Evolutionary conservation across 2,113 vertebrate genomes (phyloP).

Genomic region (Macquaria ambigua): DNA sequence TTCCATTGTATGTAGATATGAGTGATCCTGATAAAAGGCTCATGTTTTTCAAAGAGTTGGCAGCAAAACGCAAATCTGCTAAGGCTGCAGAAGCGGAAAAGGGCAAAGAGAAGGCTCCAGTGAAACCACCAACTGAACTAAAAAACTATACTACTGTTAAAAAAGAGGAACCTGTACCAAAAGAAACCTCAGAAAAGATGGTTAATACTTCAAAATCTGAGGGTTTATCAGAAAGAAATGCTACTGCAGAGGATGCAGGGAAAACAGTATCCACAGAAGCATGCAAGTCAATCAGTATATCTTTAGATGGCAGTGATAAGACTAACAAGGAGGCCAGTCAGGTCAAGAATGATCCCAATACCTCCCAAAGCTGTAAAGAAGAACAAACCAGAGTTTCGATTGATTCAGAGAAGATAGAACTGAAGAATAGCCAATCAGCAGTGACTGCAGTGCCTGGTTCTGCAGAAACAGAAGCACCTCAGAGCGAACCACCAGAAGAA

Average conservation of each 20-base stretch:
- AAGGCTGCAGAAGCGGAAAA: constrained; percentile 59
- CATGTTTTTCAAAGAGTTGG: constrained; percentile 77
- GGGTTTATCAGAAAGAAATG: not conserved
- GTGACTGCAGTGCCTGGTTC: constrained; percentile 41
- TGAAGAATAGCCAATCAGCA: constrained; percentile 54
- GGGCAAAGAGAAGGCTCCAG: constrained; percentile 3
- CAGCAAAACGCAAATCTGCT: constrained; percentile 73
- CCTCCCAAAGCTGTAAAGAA: constrained; percentile 19
- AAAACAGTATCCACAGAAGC: constrained; percentile 30
- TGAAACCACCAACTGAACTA: constrained; percentile 38
- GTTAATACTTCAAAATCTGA: not conserved
- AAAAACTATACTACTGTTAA: constrained; percentile 1
- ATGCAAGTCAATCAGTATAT: not conserved
- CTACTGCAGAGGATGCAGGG: constrained; percentile 8
- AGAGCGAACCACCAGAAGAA: not conserved
- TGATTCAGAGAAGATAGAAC: constrained; percentile 80
- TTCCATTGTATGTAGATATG: constrained; percentile 75
- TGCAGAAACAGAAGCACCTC: constrained; percentile 66
- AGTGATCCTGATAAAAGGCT: constrained; percentile 71
- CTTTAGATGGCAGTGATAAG: constrained; percentile 33
- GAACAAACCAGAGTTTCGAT: constrained; percentile 49
- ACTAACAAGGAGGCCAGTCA: constrained; percentile 12
- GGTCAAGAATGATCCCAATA: constrained; percentile 12
- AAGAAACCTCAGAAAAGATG: constrained; percentile 6
- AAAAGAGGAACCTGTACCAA: constrained; percentile 25